A percentile compares a stretch with the other conserved stretches of the same genome.
These are phyloP conservation scores for Drosophila fungiperda DNA, from an alignment of 2,888 invertebrate genomes.

Conservation along the genomic window DNA sequence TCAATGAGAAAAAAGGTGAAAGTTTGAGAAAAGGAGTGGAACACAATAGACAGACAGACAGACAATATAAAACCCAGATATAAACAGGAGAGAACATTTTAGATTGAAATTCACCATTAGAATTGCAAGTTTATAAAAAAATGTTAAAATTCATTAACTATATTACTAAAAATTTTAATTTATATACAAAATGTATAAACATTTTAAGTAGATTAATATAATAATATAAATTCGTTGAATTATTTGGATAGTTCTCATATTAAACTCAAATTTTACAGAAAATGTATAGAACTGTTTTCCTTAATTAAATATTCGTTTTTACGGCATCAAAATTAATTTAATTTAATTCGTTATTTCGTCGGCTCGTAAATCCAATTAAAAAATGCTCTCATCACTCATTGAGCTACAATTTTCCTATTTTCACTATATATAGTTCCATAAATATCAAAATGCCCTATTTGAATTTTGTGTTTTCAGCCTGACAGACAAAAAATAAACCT, in stretches of 20 bases:
- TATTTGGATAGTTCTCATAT: background rate
- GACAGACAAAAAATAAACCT: constrained; percentile 1
- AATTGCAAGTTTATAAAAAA: background rate
- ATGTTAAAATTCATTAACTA: background rate
- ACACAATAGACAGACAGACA: no score
- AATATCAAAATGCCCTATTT: constrained; percentile 38
- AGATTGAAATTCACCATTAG: background rate
- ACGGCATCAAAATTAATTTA: background rate
- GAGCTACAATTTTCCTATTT: constrained; percentile 2
- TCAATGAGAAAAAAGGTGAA: background rate
- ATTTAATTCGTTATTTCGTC: background rate
- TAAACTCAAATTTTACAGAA: background rate
- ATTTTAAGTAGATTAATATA: no score
- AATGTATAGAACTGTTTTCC: background rate
- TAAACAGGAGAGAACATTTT: background rate
- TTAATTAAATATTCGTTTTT: background rate
- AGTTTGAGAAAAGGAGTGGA: background rate
- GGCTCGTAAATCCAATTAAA: background rate
- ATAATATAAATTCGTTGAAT: background rate
- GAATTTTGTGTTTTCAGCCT: constrained; percentile 2
- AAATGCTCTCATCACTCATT: constrained; percentile 18
- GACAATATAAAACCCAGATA: background rate
- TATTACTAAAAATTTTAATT: background rate
- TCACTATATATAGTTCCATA: constrained; percentile 26
- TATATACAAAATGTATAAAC: no score